Percentiles rank a stretch among this genome's conserved stretches.
Conservation (phyloP, 2,113 vertebrate genomes). For the Trinectes maculatus region DNA sequence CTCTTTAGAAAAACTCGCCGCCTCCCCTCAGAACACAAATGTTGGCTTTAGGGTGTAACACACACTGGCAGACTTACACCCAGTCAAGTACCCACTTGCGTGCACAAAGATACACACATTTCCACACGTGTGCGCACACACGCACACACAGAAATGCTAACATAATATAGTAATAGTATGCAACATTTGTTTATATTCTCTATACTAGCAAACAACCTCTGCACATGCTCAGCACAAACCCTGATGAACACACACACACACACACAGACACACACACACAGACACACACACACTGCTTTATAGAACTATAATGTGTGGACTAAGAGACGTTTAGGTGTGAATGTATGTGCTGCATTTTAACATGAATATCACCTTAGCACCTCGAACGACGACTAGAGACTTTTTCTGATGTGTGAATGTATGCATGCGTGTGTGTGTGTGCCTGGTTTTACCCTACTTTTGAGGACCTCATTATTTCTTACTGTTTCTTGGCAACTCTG, state of each 20-base stretch:
- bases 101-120: constrained; percentile 6
- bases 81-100: constrained; percentile 46
- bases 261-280: constrained; percentile 1
- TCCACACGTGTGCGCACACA: constrained; percentile 15
- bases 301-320: constrained; percentile 42
- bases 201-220: background rate
- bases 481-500: constrained; percentile 2
- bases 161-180: background rate
- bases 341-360: constrained; percentile 47
- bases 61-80: constrained; percentile 45
- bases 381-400: constrained; percentile 23
- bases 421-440: background rate
- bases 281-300: constrained; percentile 53
- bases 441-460: background rate
- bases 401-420: background rate
- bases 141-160: constrained; percentile 19
- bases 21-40: constrained; percentile 66
- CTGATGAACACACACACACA: background rate
- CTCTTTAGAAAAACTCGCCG: constrained; percentile 43
- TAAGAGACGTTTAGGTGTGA: constrained; percentile 48
- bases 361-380: constrained; percentile 54
- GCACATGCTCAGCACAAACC: too few relatives aligned
- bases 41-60: constrained; percentile 71
- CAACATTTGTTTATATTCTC: background rate
- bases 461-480: constrained; percentile 25